A percentile compares a stretch with the other conserved stretches of the same genome.
Conservation (phyloP, 2,113 vertebrate genomes). For the Otolemur garnettii region DNA sequence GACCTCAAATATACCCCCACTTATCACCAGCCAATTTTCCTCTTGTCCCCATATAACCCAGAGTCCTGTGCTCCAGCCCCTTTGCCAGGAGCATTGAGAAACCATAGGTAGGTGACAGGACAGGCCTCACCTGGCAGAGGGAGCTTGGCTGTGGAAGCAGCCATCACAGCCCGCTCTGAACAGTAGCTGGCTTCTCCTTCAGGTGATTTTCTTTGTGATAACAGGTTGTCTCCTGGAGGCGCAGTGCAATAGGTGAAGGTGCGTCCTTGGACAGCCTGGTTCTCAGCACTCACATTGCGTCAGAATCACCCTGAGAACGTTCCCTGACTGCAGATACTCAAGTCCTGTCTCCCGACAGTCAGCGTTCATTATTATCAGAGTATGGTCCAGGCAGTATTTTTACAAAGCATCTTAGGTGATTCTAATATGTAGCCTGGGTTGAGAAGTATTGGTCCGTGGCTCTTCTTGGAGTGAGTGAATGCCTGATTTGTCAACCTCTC, state of each 20-base stretch:
- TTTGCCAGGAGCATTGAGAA: not conserved
- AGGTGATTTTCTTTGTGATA: not conserved
- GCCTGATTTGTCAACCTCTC: not conserved
- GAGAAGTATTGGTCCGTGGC: not conserved
- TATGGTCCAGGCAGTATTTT: not conserved
- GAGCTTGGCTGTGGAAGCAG: not conserved
- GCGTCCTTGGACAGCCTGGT: too few relatives aligned
- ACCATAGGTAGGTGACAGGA: not conserved
- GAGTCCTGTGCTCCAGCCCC: not conserved
- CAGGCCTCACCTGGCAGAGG: not conserved
- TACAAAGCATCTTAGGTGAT: not conserved
- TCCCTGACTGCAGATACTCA: not conserved
- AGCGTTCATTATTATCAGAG: not conserved
- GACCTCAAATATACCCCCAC: not conserved
- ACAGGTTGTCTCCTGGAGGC: not conserved
- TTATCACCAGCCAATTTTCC: not conserved
- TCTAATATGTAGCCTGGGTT: not conserved
- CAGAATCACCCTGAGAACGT: not conserved
- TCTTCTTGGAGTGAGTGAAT: not conserved
- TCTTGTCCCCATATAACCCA: not conserved
- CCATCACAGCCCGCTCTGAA: rapidly evolving
- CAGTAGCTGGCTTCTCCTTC: not conserved
- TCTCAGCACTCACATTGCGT: rapidly evolving
- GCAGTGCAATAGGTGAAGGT: not conserved
- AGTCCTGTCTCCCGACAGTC: not conserved